A percentile compares a stretch with the other conserved stretches of the same genome.
Evolutionary conservation across 2,797 vertebrate genomes (phyloP).

Genomic region (Lophura swinhoii): DNA sequence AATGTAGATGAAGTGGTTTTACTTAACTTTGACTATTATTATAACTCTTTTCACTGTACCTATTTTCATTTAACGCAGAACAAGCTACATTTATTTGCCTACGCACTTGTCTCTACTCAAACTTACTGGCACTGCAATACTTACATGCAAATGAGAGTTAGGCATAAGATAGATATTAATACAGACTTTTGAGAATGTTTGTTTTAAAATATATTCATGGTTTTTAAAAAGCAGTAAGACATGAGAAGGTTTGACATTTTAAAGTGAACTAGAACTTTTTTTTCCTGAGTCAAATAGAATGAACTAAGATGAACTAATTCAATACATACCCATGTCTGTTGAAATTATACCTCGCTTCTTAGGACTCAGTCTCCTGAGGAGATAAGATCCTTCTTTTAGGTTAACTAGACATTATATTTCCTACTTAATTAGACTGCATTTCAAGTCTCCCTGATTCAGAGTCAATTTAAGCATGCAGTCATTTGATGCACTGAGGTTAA

Average conservation of each 20-base stretch:
- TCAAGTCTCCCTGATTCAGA: not conserved
- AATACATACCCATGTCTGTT: not conserved
- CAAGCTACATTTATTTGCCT: slow-evolving; percentile 7
- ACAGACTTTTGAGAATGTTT: not conserved
- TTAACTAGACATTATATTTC: not conserved
- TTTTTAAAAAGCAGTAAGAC: not conserved
- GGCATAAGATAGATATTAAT: not conserved
- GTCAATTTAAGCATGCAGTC: not conserved
- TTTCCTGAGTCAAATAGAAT: not conserved
- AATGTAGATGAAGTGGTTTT: not conserved
- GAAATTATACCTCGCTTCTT: not conserved
- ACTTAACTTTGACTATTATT: slow-evolving; percentile 24
- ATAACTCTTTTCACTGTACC: slow-evolving; percentile 1
- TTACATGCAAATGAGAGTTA: not conserved
- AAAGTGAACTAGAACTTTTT: not conserved
- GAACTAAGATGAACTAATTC: not conserved
- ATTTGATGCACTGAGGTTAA: not conserved
- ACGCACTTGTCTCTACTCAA: not conserved
- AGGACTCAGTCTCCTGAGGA: not conserved
- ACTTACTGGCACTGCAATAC: not conserved
- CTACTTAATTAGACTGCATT: not conserved
- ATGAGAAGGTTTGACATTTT: not conserved
- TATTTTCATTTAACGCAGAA: slow-evolving; percentile 13
- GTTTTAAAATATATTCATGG: not conserved
- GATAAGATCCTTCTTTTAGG: not conserved